Evolutionary conservation across 2,888 invertebrate genomes (phyloP), one percentile per base, ranked within the genome.

Genomic region (Chrysolina haemoptera): DNA sequence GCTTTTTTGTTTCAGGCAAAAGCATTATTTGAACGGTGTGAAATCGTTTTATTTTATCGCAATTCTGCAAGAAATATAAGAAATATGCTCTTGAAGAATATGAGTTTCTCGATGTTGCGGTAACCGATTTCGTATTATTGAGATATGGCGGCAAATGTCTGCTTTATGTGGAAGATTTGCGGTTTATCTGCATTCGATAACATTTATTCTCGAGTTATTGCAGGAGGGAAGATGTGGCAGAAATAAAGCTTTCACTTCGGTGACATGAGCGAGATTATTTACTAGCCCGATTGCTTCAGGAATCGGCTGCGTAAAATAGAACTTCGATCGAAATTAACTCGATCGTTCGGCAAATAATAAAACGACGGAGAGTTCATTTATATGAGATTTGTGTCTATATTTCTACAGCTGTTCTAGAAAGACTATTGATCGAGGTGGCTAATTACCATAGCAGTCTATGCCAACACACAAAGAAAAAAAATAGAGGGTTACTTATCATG

Each of bases 101-200:
- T 67, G 46, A 70, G 46, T 70, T 68, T 68, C 71, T 63, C 40
- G 50, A 18, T 20, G 27, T 18, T 22, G 63, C 48, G 35, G 62
- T 55, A 62, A 48, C 18, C 68, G 68, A 71, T 77, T 74, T 68
- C 75, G 62, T 71, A 68, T 71, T 71, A 70, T 75, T 67, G 65
- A 72, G 73, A 73, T 75, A 70, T 77, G 68, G 64, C 67, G 50
- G 69, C 59, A 41, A 64, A 70, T 67, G 67, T 69, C 46, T 74
- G 35, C 43, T 71, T 76, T 66, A 73, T 48, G 71, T 70, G 63
- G 27, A 71, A 62, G 69, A 69, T 73, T 73, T 73, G 69, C 69
- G 65, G 69, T 69, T 55, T 69, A 73, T 73, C 69, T 73, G 73
- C 69, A 73, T 73, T 48, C 69, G 62, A 63, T 71, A 59, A 55